Percentiles rank a stretch among this genome's conserved stretches.
These are phyloP conservation scores for Tapirus indicus DNA, from an alignment of 2,797 vertebrate genomes.

Conservation along the genomic window DNA sequence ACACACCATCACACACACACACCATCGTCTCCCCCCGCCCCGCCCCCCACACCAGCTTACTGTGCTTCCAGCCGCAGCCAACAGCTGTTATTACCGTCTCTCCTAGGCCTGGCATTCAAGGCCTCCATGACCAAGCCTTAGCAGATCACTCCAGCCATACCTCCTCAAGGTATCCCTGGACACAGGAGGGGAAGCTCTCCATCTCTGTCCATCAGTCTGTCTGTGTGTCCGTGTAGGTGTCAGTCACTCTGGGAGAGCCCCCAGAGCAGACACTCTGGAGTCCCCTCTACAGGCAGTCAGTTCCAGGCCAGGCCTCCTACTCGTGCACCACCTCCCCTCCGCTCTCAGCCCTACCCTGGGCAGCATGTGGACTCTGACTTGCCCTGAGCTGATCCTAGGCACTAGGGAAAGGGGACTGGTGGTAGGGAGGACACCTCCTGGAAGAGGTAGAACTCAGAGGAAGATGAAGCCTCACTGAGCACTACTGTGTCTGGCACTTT, in stretches of 20 bases:
- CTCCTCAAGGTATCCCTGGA: neutral
- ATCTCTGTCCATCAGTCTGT: neutral
- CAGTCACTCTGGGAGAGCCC: neutral
- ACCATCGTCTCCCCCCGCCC: neutral
- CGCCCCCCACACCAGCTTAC: neutral
- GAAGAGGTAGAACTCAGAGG: neutral
- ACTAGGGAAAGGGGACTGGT: neutral
- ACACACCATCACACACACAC: too few species aligned
- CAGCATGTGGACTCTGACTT: neutral
- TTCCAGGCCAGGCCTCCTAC: too few species aligned
- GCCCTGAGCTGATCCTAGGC: too few species aligned
- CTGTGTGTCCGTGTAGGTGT: neutral
- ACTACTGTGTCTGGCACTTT: neutral
- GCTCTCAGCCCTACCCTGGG: neutral
- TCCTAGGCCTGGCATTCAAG: neutral
- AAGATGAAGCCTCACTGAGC: neutral
- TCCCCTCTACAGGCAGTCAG: neutral
- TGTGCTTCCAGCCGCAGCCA: conserved; percentile 51
- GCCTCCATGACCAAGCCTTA: neutral
- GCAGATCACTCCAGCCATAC: neutral
- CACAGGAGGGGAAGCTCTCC: neutral
- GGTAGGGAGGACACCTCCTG: neutral
- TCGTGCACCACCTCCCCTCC: too few species aligned
- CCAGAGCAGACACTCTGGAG: neutral
- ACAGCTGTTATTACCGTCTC: neutral